Evolutionary conservation across 2,888 invertebrate genomes (phyloP), one percentile per base, ranked within the genome.

Genomic region (Gerosis bhagava): DNA sequence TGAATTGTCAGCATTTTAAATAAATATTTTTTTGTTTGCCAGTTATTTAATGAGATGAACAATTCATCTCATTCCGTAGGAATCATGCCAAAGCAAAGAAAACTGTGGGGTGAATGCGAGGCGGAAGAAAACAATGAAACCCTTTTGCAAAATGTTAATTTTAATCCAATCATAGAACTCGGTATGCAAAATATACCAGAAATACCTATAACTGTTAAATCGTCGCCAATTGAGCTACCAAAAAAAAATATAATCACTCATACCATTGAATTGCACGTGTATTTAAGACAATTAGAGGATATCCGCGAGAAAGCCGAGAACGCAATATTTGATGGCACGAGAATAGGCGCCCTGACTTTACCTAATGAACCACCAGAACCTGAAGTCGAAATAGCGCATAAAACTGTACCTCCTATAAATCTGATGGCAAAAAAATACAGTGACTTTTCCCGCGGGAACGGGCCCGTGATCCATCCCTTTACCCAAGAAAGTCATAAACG

Each of bases 181-280:
- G 89, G 88, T 5, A 79, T 89, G 84, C 88, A 87, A 64, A 87
- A 87, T 46, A 88, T 89, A 42, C 86, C 88, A 1, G 88, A 88
- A 70, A 83, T 84, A 61, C 82, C 84, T 0, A 87, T 83, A 32
- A 75, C 78, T 19, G 86, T 84, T 1, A 84, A 88, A 63, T 83
- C 84, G 1, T 79, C 83, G 1, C 82, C 87, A 2, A 81, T 89
- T 15, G 83, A 88, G 56, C 63, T 89, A 10, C 89, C 89, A 1
- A 74, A 70, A 48, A 75, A 73, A 6, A 89, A 87, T 67, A 63
- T 89, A 35, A 82, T 89, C 17, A 86, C 87, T 0, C 87, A 89
- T 45, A 88, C 89, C 0, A 83, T 88, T 48, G 78, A 83, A 56
- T 61, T 89, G 15, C 87, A 89, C 45, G 67, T 73, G 0, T 84